Percentiles rank a stretch among this genome's conserved stretches.
Evolutionary conservation across 2,888 invertebrate genomes (phyloP).

Genomic region (Tachystola acroxantha): DNA sequence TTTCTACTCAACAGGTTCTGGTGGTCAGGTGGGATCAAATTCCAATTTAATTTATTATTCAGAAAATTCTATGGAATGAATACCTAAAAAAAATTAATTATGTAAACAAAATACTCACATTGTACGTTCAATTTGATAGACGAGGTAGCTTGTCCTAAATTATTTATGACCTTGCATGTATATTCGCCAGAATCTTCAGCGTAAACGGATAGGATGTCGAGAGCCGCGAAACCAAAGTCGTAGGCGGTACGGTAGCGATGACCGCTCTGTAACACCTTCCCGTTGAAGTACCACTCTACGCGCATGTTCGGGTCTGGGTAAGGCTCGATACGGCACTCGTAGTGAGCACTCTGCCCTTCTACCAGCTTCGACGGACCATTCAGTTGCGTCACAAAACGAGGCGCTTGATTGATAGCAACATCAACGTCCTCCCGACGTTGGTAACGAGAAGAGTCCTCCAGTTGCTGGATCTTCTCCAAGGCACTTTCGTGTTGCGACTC

Average conservation of each 20-base stretch:
- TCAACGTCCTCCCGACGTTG: slow-evolving; percentile 90
- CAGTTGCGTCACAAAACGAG: slow-evolving; percentile 90
- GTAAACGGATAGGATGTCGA: slow-evolving; percentile 96
- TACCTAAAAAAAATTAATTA: background rate
- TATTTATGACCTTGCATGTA: slow-evolving; percentile 91
- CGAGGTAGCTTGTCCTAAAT: slow-evolving; percentile 89
- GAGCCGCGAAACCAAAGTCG: slow-evolving; percentile 97
- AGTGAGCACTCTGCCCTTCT: slow-evolving; percentile 94
- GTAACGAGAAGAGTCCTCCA: slow-evolving; percentile 90
- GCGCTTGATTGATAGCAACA: slow-evolving; percentile 87
- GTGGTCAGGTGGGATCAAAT: too few relatives aligned
- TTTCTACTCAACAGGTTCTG: too few relatives aligned
- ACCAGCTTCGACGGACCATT: slow-evolving; percentile 91
- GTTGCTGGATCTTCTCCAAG: slow-evolving; percentile 89
- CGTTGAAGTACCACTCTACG: slow-evolving; percentile 96
- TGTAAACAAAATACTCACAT: slow-evolving; percentile 75
- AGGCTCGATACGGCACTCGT: slow-evolving; percentile 95
- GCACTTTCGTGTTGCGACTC: slow-evolving; percentile 94
- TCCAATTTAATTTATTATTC: too few relatives aligned
- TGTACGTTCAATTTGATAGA: slow-evolving; percentile 89
- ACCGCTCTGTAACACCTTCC: slow-evolving; percentile 90
- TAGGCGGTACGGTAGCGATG: slow-evolving; percentile 95
- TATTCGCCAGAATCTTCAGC: slow-evolving; percentile 97
- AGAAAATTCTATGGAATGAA: too few relatives aligned
- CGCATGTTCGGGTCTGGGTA: slow-evolving; percentile 93